Evolutionary conservation across 2,797 vertebrate species (phyloP), one percentile per base, ranked within the genome.

Genomic region (Antennarius maculatus): DNA sequence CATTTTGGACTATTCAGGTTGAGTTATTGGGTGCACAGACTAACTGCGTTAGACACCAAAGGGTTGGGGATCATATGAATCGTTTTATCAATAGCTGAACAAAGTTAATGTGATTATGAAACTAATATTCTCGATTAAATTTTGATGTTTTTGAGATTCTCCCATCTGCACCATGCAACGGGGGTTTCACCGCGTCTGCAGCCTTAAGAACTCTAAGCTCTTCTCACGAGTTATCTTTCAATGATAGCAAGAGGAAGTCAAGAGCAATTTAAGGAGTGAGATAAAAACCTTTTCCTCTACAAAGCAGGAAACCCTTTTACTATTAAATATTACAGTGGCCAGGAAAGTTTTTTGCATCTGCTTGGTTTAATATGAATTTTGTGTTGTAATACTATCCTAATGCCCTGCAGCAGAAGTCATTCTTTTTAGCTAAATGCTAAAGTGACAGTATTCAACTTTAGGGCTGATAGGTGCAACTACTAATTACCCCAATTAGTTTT

Each of bases 21-120:
- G 49, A 67, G 63, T 70, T 83, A 6, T 14, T 18, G 56, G 74
- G 58, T n/a, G 13, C 45, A 45, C 29, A 42, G 45, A 46, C 37
- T 15, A 61, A 54, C 61, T 43, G 61, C 59, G 31, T 18, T 51
- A 31, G 58, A 69, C 49, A 55, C 54, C 7, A 31, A 56, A 53
- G 17, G 14, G 39, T 37, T 74, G 51, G 18, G 49, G 29, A 57
- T 16, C 17, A 58, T 37, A 73, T 49, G 3, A 64, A 61, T 39
- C 59, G 17, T 57, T 74, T 71, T 37, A 58, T 67, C 59, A 69
- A 54, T 47, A 14, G 5, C 52, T 39, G 52, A 45, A 42, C 50
- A 67, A 71, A 73, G 58, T 64, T 6, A 71, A 52, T 23, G 42
- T 34, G 28, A 69, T 61, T 69, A 67, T 69, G 27, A 34, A 52